Evolutionary conservation across 2,113 vertebrate species (phyloP).

Genomic region (Coregonus clupeaformis): DNA sequence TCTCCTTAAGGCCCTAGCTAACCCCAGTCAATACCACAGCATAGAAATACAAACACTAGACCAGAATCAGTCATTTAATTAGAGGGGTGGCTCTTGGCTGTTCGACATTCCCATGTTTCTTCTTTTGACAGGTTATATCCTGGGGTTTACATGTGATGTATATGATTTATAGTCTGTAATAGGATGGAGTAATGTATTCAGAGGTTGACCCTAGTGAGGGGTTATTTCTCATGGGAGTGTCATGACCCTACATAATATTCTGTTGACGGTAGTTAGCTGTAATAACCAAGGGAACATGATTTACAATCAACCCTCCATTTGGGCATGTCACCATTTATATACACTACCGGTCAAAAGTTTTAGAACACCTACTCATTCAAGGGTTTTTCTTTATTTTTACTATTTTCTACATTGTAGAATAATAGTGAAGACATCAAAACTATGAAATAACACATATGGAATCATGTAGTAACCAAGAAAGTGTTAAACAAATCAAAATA

Average conservation of each 20-base stretch:
- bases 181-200: background rate
- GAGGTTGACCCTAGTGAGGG: background rate
- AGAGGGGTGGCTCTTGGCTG: background rate
- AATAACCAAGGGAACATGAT: slow-evolving; percentile 19
- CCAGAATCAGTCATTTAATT: background rate
- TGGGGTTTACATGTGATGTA: background rate
- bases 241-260: background rate
- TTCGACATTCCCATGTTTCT: too few relatives aligned
- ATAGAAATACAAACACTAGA: slow-evolving; percentile 25
- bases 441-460: too few relatives aligned
- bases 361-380: too few relatives aligned
- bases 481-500: too few relatives aligned
- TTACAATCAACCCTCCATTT: slow-evolving; percentile 3
- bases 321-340: slow-evolving; percentile 30
- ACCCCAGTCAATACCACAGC: background rate
- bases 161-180: too few relatives aligned
- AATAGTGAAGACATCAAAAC: too few relatives aligned
- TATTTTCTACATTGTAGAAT: too few relatives aligned
- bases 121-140: background rate
- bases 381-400: too few relatives aligned
- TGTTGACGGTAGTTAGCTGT: background rate
- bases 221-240: background rate
- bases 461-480: too few relatives aligned
- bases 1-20: background rate
- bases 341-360: too few relatives aligned